Base-by-base conservation (phyloP, 2,797 vertebrate genomes). In the Notolepis coatsorum region DNA sequence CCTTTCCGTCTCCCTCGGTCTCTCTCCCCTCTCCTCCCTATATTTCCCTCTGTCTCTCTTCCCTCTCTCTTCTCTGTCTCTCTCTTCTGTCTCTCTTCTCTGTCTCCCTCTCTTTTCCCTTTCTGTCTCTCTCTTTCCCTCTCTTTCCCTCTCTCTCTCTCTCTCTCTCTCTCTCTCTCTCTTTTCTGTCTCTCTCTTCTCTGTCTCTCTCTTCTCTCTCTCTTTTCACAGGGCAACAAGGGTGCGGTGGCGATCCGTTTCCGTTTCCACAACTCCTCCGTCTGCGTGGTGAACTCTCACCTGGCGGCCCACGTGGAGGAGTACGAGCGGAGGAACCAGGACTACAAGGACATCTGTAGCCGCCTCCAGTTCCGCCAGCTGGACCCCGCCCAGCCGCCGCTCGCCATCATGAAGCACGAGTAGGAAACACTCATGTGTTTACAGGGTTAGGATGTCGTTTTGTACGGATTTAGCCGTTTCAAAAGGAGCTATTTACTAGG, bases 251-350 rank as follows among this genome's bases (percentile, higher is more conserved):
- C 94, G 0, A 76, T 99, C 80, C 93, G 96, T 54, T 99, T 99
- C 88, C 92, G 87, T 30, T 95, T 99, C 79, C 96, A 99, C 68
- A 97, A 95, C 85, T 97, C 96, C 0, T 93, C 95, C 7, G 63
- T 99, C 79, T 99, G 98, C 10, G n/a, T 99, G 27, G 96, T 99
- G 71, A 99, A 97, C 70, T 94, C 95, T 42, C 97, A 99, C 84
- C 83, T 99, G 1, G 97, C 97, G 3, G 97, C 98, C 42, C 97
- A 99, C 77, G 89, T 75, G 0, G 96, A 98, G 60, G 97, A 98
- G 52, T 97, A 89, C 0, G 97, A 99, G 82, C 86, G 96, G 65
- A 93, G 97, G 27, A 99, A 99, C 88, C 97, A 99, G 81, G 98
- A 98, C 88, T 97, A 94, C 75, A 96, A 87, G 53, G 97, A 99